phyloP scores from a whole-genome alignment of 2,113 vertebrate genomes.

The Rhea americana region DNA sequence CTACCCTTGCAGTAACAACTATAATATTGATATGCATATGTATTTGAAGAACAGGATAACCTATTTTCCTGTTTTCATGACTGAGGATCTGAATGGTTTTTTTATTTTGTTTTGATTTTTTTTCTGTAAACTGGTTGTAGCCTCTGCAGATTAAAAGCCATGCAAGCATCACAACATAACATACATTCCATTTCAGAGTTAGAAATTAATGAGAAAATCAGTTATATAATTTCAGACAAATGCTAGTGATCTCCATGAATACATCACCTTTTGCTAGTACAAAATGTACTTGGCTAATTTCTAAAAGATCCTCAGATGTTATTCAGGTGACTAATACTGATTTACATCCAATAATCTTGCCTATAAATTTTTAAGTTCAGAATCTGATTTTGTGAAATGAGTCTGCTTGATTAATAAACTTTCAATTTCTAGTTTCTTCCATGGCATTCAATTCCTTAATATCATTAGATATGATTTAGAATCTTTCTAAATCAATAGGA shows the following conservation, averaged over 20 bases:
- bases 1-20: background rate
- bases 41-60: background rate
- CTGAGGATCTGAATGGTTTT: background rate
- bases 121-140: background rate
- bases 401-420: background rate
- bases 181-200: background rate
- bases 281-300: background rate
- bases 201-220: background rate
- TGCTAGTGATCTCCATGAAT: background rate
- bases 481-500: background rate
- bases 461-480: background rate
- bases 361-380: background rate
- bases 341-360: background rate
- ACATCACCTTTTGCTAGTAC: accelerated
- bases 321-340: background rate
- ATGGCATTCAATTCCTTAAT: background rate
- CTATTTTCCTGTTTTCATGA: background rate
- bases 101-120: background rate
- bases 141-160: background rate
- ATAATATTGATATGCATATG: background rate
- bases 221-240: background rate
- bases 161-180: background rate
- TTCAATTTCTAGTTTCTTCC: background rate
- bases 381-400: background rate
- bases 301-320: background rate